Conservation (phyloP, 2,888 invertebrate species). For the Zygogramma bicolorata region DNA sequence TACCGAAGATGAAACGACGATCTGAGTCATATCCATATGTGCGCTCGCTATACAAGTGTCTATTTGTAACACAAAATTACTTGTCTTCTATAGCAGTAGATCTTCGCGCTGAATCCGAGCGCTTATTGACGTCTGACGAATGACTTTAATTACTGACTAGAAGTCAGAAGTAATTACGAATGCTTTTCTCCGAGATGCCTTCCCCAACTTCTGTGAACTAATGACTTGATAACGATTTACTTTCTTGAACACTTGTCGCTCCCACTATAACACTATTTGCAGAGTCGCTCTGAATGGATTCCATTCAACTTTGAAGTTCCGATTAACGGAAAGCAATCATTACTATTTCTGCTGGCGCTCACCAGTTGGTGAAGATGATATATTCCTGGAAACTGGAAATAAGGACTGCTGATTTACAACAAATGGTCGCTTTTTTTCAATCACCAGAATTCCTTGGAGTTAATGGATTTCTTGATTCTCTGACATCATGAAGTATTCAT, state of each 20-base stretch:
- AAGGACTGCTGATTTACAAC: neutral
- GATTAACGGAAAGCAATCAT: constrained; percentile 10
- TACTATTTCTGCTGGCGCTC: neutral
- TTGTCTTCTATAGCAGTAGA: neutral
- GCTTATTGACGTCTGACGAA: constrained; percentile 54
- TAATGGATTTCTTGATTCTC: too few species aligned
- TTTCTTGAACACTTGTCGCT: constrained; percentile 43
- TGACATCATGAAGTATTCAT: too few species aligned
- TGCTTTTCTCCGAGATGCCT: constrained; percentile 47
- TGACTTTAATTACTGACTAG: constrained; percentile 52
- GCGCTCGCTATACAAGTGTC: constrained; percentile 15
- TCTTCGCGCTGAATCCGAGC: constrained; percentile 28
- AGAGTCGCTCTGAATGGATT: constrained; percentile 17
- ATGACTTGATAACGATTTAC: constrained; percentile 50
- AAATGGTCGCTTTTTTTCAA: too few species aligned
- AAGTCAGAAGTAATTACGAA: constrained; percentile 54
- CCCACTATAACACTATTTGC: constrained; percentile 30
- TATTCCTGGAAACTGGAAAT: neutral
- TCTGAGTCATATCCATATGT: neutral
- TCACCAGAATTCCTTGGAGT: too few species aligned
- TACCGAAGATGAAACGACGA: neutral
- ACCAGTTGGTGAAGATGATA: neutral
- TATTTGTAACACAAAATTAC: constrained; percentile 38
- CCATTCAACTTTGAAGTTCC: constrained; percentile 17
- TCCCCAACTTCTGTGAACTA: constrained; percentile 47